Base-by-base conservation (phyloP, 1,140 invertebrate species). In the Oncopodura yosiiana region DNA sequence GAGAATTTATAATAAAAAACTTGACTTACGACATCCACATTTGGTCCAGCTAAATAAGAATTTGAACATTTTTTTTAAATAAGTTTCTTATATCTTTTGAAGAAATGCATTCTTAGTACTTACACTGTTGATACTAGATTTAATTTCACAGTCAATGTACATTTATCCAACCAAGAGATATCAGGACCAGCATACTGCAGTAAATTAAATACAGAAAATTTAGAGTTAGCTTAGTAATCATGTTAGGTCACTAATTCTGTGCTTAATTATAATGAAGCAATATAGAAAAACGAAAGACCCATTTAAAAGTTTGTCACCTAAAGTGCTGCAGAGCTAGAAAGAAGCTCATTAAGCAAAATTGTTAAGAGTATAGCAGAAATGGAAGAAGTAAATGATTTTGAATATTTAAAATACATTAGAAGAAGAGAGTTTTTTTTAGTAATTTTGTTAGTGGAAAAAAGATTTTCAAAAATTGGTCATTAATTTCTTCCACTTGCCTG, bases 131-230 rank as follows among this genome's bases (percentile, higher is more conserved):
- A 64, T 3, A 61, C 30, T 14, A 64, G 45, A 42, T 61, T 58
- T 24, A 64, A 37, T 29, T 57, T 61, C 36, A 61, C 62, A 11
- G 58, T 52, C 3, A 64, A 11, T 2, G 62, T 61, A 42, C 62
- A 64, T 39, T 64, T 64, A 37, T 64, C 62, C 56, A 64, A 24
- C 55, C 55, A 64, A 16, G 30, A 49, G 23, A 64, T 61, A 9
- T 64, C 62, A 11, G 62, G 62, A 23, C 62, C 62, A 26, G 54
- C 53, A 42, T 57, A 61, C 60, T 61, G 29, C 12, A 54, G 50
- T 5, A 12, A 23, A 37, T 6, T 18, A 27, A 5, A 11, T 46
- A 16, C 18, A 30, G 2, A 18, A 46, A n/a, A 32, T 30, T 18
- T 45, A 16, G 24, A 5, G 5, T 24, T 30, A 50, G 30, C 38